Conservation (phyloP, 2,888 invertebrate genomes). For the Leptogaster cylindrica region DNA sequence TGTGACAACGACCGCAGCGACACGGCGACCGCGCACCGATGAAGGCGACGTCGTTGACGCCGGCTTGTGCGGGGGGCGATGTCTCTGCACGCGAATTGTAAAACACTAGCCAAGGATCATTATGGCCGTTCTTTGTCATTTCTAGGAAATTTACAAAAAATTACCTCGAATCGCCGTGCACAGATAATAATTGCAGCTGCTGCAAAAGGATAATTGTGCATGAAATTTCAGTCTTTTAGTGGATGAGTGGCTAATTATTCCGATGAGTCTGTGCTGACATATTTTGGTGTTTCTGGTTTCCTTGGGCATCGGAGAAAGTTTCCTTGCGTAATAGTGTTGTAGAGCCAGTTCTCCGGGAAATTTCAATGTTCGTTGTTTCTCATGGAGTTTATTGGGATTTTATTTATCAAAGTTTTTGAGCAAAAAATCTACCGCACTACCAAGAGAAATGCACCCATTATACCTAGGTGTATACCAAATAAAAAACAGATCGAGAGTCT, state of each 20-base stretch:
- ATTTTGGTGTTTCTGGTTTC: too few species aligned
- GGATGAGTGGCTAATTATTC: constrained; percentile 19
- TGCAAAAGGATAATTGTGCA: constrained; percentile 31
- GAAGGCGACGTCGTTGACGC: not conserved
- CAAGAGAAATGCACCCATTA: too few species aligned
- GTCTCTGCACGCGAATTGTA: constrained; percentile 29
- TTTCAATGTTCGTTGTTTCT: too few species aligned
- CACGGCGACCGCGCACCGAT: constrained; percentile 6
- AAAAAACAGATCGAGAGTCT: too few species aligned
- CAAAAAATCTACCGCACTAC: too few species aligned
- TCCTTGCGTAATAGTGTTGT: too few species aligned
- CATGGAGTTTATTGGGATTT: too few species aligned
- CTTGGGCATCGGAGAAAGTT: too few species aligned
- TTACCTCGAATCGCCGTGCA: constrained; percentile 5
- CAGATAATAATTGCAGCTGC: constrained; percentile 12
- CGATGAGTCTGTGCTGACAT: not conserved
- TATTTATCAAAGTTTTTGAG: too few species aligned
- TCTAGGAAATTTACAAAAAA: constrained; percentile 36
- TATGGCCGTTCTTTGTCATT: constrained; percentile 24
- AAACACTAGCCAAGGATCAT: constrained; percentile 26
- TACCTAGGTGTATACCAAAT: too few species aligned
- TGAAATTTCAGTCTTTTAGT: constrained; percentile 22
- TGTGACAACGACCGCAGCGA: constrained; percentile 5
- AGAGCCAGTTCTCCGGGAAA: too few species aligned
- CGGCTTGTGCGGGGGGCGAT: constrained; percentile 20